Percentiles rank a stretch among this genome's conserved stretches.
Conservation (phyloP, 2,888 invertebrate genomes). For the Terebella lapidaria region DNA sequence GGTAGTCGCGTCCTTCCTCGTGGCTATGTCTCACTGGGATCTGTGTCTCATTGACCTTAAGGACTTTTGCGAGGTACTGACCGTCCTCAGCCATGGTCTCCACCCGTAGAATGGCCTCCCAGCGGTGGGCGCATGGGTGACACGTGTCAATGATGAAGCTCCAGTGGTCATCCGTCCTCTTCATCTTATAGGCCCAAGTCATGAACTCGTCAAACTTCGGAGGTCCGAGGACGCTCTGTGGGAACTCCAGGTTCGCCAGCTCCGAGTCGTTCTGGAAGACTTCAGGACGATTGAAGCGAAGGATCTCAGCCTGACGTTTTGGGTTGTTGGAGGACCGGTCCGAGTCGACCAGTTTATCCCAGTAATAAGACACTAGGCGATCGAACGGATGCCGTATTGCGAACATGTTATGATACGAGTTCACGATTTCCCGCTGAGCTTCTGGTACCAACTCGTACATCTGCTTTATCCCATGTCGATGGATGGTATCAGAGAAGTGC, state of each 20-base stretch:
- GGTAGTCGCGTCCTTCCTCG: background rate
- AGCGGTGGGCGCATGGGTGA: constrained; percentile 1
- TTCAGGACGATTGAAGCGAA: background rate
- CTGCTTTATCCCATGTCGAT: background rate
- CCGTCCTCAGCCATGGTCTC: constrained; percentile 1
- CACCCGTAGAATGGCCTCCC: constrained; percentile 1
- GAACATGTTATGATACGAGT: background rate
- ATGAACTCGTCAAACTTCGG: background rate
- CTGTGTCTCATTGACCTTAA: background rate
- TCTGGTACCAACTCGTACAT: background rate
- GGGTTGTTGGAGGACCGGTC: background rate
- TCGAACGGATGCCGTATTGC: background rate
- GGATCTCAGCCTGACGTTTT: background rate
- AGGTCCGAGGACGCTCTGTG: background rate
- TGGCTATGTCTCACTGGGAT: background rate
- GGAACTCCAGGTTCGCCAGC: background rate
- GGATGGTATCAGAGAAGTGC: background rate
- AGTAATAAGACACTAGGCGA: background rate
- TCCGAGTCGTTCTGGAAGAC: background rate
- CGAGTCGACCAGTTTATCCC: background rate
- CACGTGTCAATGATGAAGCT: background rate
- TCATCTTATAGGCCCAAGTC: background rate
- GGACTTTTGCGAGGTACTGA: background rate
- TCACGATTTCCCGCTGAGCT: background rate
- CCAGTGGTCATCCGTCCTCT: background rate